These are phyloP conservation scores for Numenius arquata DNA, from an alignment of 2,113 vertebrate genomes.

Conservation along the genomic window DNA sequence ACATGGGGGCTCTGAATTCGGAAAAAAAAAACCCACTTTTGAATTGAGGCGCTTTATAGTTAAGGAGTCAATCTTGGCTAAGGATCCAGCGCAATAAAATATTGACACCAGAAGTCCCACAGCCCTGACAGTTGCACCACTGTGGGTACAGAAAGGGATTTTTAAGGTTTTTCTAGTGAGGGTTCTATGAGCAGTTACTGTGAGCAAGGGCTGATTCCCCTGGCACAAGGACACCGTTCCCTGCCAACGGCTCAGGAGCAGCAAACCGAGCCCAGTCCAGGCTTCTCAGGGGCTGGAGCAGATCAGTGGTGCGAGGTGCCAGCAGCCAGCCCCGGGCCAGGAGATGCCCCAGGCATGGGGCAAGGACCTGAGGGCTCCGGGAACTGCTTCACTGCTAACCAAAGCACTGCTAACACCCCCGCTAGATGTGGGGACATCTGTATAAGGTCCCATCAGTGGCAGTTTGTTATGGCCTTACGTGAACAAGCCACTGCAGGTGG, in stretches of 20 bases:
- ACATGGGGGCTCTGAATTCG: fast-evolving
- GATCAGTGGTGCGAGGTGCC: neutral
- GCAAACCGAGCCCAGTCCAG: fast-evolving
- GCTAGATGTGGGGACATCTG: neutral
- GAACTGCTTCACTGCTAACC: neutral
- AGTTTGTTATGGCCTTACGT: neutral
- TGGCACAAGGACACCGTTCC: neutral
- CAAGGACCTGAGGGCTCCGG: neutral
- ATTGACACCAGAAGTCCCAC: neutral
- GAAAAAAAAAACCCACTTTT: neutral
- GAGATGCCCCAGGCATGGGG: neutral
- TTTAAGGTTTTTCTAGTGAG: neutral
- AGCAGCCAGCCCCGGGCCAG: neutral
- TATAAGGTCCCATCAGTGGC: neutral
- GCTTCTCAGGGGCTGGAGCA: neutral
- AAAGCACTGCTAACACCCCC: neutral
- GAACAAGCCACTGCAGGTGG: neutral
- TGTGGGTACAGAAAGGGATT: neutral
- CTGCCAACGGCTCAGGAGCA: neutral
- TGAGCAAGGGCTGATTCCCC: neutral
- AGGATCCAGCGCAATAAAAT: neutral
- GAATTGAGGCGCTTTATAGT: neutral
- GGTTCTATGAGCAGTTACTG: neutral
- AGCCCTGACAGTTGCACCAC: neutral
- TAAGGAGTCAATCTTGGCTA: neutral